phyloP scores from a whole-genome alignment of 1,140 invertebrate genomes.

The Subanguina moxae region DNA sequence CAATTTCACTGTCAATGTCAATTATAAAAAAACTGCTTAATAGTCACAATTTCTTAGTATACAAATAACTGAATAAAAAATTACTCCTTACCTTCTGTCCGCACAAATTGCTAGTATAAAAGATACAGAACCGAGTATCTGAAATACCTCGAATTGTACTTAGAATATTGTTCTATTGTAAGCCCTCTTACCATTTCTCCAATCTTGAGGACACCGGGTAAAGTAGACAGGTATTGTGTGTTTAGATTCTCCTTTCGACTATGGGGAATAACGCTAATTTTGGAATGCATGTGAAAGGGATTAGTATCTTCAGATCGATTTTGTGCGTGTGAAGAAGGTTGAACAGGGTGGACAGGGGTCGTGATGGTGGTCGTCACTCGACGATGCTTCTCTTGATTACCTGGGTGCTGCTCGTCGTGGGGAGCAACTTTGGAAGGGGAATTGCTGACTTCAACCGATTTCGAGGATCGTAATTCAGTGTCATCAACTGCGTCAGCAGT shows the following conservation, averaged over 20 bases:
- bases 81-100: slow-evolving; percentile 40
- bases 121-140: slow-evolving; percentile 53
- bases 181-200: slow-evolving; percentile 50
- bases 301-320: background rate
- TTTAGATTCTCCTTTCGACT: slow-evolving; percentile 54
- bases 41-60: too few relatives aligned
- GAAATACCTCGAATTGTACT: background rate
- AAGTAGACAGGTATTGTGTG: slow-evolving; percentile 51
- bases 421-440: background rate
- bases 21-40: too few relatives aligned
- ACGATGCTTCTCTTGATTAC: background rate
- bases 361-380: background rate
- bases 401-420: background rate
- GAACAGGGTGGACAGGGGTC: background rate
- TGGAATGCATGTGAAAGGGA: slow-evolving; percentile 39
- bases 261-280: slow-evolving; percentile 51
- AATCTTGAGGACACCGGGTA: slow-evolving; percentile 55
- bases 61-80: too few relatives aligned
- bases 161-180: background rate
- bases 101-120: slow-evolving; percentile 58
- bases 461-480: background rate
- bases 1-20: too few relatives aligned
- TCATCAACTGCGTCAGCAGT: slow-evolving; percentile 5
- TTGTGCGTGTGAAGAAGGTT: background rate
- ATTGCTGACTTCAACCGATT: background rate